phyloP scores from a whole-genome alignment of 2,888 invertebrate genomes.

The Heliconius charithonia region DNA sequence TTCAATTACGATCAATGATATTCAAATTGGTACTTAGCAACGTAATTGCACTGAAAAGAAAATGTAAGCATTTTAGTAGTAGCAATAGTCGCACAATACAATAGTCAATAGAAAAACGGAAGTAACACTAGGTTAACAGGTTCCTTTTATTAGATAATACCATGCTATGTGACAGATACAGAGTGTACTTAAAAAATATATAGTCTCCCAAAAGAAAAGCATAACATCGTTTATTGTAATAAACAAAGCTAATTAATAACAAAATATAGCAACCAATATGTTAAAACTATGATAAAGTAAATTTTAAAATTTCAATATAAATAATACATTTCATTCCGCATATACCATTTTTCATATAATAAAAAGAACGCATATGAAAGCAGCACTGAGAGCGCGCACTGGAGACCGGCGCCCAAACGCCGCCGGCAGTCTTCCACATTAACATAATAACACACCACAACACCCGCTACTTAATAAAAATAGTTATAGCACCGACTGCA shows the following conservation, averaged over 20 bases:
- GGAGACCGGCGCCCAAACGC: slow-evolving; percentile 54
- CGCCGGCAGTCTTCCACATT: slow-evolving; percentile 58
- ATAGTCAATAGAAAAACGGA: too few species aligned
- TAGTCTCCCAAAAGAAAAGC: background rate
- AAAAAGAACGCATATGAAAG: background rate
- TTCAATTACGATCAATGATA: background rate
- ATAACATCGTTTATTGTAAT: background rate
- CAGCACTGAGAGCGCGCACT: slow-evolving; percentile 11
- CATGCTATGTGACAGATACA: too few species aligned
- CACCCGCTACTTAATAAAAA: slow-evolving; percentile 68
- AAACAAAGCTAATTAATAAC: background rate
- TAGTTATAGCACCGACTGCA: slow-evolving; percentile 41
- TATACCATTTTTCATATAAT: background rate
- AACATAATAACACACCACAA: slow-evolving; percentile 70
- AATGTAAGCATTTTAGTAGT: background rate
- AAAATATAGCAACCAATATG: too few species aligned
- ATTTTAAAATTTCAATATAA: background rate
- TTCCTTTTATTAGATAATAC: too few species aligned
- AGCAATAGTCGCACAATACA: background rate
- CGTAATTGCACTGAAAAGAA: background rate
- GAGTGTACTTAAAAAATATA: too few species aligned
- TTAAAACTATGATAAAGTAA: too few species aligned
- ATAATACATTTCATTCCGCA: background rate
- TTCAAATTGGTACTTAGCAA: background rate
- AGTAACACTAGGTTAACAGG: too few species aligned